Base-by-base conservation (phyloP, 2,797 vertebrate genomes). In the Huso huso region DNA sequence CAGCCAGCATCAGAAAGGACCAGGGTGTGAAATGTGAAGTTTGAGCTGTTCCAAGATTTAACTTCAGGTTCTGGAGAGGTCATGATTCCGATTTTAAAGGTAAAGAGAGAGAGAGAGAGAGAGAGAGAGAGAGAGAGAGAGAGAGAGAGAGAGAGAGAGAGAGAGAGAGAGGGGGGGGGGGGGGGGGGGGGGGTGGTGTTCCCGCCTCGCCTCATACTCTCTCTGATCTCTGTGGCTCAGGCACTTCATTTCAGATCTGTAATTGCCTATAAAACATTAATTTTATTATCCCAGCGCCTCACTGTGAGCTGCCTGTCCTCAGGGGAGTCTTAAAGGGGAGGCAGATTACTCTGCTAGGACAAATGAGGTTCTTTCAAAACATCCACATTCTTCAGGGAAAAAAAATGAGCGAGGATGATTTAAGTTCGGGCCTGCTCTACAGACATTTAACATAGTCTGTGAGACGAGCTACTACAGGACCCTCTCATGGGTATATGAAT, bases 261-360 rank as follows among this genome's bases (percentile, higher is more conserved):
- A 84, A 89, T 82, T 82, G 75, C 67, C 76, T 77, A 83, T 85
- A 79, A 85, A 87, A 82, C 77, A 82, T 82, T 79, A 68, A 81
- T 83, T 81, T 83, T 74, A 80, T 80, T 80, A 79, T 80, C 77
- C 71, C 71, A 72, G 74, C 75, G 75, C 71, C 73, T 75, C 61
- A 74, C 76, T 75, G 75, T 73, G 68, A 79, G 78, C 69, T 63
- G 65, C 68, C 71, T 66, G 61, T 64, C 6, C 71, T 68, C 66
- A 55, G 61, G 65, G 61, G 61, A 37, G 68, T 70, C 55, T 58
- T 58, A 58, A 69, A 68, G 67, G 69, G 62, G 57, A 59, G 50
- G 3, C 65, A 68, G 64, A 58, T 58, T 58, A 58, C 55, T 58
- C 10, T 10, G 55, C 55, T 13, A 58, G 9, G 11, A 58, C 9